Percentiles rank a stretch among this genome's conserved stretches.
Evolutionary conservation across 2,797 vertebrate genomes (phyloP).

Genomic region (Melopsittacus undulatus): DNA sequence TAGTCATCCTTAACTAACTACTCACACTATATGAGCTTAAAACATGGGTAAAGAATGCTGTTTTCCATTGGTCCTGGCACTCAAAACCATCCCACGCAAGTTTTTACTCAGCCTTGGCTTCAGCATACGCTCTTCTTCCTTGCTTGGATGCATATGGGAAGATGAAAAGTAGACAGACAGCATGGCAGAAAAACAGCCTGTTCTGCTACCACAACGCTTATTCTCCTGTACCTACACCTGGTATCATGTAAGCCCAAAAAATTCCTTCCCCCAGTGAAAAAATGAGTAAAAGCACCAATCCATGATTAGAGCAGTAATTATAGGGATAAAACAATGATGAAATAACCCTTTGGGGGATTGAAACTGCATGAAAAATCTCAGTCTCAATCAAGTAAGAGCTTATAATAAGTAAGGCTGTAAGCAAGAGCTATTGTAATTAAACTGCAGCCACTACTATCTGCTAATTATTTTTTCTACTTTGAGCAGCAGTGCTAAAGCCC

Average conservation of each 20-base stretch:
- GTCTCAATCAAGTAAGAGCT: neutral
- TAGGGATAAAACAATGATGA: neutral
- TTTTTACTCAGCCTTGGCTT: neutral
- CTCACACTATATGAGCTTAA: neutral
- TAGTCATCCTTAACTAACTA: neutral
- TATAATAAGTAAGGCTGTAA: neutral
- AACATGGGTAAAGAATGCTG: neutral
- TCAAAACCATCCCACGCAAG: neutral
- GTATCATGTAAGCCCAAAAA: rapidly evolving
- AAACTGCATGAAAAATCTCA: neutral
- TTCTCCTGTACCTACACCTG: neutral
- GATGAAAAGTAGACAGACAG: neutral
- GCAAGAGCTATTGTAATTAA: rapidly evolving
- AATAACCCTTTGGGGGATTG: neutral
- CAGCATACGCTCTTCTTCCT: neutral
- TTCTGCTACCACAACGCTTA: neutral
- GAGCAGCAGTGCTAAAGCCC: rapidly evolving
- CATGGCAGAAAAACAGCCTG: rapidly evolving
- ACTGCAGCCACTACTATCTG: too few species aligned
- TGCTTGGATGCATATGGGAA: neutral
- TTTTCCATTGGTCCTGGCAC: neutral
- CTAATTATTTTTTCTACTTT: rapidly evolving
- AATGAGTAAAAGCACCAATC: rapidly evolving
- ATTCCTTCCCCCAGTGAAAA: neutral
- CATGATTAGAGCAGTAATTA: neutral